These are phyloP conservation scores for Gisinianus flammeolus DNA, from an alignment of 2,888 invertebrate genomes.

Conservation along the genomic window DNA sequence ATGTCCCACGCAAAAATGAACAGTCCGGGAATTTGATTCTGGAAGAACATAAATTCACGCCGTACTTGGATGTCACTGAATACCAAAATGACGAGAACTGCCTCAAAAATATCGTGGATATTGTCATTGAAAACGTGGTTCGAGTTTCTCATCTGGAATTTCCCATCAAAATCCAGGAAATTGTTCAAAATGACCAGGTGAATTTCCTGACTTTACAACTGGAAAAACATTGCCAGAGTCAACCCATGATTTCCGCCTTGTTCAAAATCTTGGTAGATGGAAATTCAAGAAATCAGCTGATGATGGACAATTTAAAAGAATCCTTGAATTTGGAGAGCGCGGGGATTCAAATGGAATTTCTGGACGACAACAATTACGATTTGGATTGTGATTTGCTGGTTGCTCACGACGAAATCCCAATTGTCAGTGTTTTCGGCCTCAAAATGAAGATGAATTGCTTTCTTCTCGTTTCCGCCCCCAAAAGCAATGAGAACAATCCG, in stretches of 20 bases:
- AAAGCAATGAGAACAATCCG: constrained; percentile 62
- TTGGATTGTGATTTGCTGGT: constrained; percentile 13
- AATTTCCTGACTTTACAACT: neutral
- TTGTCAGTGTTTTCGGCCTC: neutral
- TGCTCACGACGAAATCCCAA: neutral
- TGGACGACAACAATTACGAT: no score
- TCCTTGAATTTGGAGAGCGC: constrained; percentile 62
- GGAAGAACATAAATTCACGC: constrained; percentile 17
- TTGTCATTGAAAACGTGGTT: constrained; percentile 63
- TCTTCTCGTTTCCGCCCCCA: constrained; percentile 59
- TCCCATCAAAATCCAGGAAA: constrained; percentile 59
- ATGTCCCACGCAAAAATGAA: constrained; percentile 68
- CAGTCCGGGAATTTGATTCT: constrained; percentile 66
- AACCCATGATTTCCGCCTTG: neutral
- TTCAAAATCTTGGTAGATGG: neutral
- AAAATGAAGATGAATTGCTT: constrained; percentile 22
- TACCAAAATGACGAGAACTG: constrained; percentile 70
- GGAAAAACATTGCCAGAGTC: neutral
- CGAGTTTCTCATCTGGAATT: no score
- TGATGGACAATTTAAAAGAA: neutral
- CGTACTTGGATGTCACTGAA: constrained; percentile 60
- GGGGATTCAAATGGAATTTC: no score
- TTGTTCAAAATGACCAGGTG: no score
- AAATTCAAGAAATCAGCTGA: no score
- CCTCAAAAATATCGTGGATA: constrained; percentile 60